Conservation (phyloP, 1,140 invertebrate genomes). For the Drosophila busckii region DNA sequence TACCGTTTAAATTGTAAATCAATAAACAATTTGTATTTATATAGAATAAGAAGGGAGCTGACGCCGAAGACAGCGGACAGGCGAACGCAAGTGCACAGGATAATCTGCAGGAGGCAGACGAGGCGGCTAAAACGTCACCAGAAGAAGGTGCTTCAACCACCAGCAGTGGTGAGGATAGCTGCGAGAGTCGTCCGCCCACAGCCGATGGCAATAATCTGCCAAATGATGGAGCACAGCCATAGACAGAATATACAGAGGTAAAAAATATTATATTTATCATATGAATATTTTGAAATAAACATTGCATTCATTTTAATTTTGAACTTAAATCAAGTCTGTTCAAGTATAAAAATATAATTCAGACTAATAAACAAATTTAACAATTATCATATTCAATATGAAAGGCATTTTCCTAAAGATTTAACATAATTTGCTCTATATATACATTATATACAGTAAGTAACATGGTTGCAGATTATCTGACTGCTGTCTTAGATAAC, state of each 20-base stretch:
- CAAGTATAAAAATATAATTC: not conserved
- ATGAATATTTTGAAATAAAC: too few relatives aligned
- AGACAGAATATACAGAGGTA: not conserved
- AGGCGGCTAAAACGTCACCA: slow-evolving; percentile 53
- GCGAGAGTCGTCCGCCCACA: slow-evolving; percentile 61
- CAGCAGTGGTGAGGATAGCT: slow-evolving; percentile 66
- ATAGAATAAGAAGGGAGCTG: slow-evolving; percentile 60
- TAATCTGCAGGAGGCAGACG: slow-evolving; percentile 45
- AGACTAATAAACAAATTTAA: too few relatives aligned
- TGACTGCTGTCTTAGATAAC: too few relatives aligned
- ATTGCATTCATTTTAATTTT: not conserved
- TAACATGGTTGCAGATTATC: too few relatives aligned
- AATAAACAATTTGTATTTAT: not conserved
- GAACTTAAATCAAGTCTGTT: not conserved
- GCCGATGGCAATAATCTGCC: slow-evolving; percentile 52
- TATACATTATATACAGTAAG: too few relatives aligned
- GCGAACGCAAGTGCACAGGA: slow-evolving; percentile 19
- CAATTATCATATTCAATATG: too few relatives aligned
- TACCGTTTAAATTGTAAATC: not conserved
- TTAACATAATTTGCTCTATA: too few relatives aligned
- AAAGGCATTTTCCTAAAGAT: too few relatives aligned
- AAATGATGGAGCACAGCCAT: slow-evolving; percentile 4
- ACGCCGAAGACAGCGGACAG: slow-evolving; percentile 34
- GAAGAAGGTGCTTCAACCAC: slow-evolving; percentile 62
- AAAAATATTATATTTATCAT: not conserved